Conservation (phyloP, 2,888 invertebrate species). For the Eupithecia abbreviata region DNA sequence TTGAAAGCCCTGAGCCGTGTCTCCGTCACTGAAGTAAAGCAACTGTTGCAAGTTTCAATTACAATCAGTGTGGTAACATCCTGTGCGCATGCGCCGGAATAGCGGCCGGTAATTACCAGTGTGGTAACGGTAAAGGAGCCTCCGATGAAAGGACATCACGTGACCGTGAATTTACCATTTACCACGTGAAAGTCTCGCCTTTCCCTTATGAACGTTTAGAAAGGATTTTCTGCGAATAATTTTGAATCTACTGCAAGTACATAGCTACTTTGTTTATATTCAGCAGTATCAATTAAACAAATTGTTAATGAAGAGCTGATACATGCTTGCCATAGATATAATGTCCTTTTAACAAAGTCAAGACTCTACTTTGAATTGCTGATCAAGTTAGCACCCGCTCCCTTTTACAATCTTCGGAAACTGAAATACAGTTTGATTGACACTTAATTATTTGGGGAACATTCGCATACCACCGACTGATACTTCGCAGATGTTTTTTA, state of each 20-base stretch:
- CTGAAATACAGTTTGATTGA: background rate
- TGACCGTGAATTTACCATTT: constrained; percentile 22
- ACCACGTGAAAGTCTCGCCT: constrained; percentile 12
- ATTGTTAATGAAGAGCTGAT: background rate
- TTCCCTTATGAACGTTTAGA: background rate
- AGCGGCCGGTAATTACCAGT: constrained; percentile 36
- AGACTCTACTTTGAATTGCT: background rate
- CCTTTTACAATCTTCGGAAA: background rate
- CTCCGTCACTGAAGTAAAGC: constrained; percentile 17
- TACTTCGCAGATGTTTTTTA: background rate
- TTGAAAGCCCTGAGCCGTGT: constrained; percentile 5
- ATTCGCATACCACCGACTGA: background rate
- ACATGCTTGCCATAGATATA: background rate
- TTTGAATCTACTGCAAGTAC: background rate
- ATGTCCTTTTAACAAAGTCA: background rate
- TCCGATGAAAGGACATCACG: constrained; percentile 31
- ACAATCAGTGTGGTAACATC: constrained; percentile 65
- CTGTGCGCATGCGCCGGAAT: constrained; percentile 47
- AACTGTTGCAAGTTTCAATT: constrained; percentile 65
- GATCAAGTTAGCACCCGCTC: background rate
- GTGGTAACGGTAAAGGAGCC: constrained; percentile 35
- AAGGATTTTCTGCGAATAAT: background rate
- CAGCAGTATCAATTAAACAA: background rate
- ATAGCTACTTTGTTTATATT: background rate
- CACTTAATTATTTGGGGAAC: background rate